These are phyloP conservation scores for Dryadula phaetusa DNA, from an alignment of 2,888 invertebrate species.

Conservation along the genomic window DNA sequence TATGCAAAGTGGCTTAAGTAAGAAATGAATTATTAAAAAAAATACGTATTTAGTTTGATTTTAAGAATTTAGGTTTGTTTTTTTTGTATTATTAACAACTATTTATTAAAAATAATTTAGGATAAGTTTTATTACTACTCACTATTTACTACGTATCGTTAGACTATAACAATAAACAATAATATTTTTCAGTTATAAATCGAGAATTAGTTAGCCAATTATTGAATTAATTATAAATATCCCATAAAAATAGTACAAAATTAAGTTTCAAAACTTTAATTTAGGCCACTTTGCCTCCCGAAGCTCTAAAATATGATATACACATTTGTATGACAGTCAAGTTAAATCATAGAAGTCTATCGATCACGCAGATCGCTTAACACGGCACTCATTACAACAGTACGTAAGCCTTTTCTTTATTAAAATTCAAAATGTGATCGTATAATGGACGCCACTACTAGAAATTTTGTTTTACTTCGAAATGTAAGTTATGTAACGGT, in stretches of 20 bases:
- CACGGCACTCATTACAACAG: conserved; percentile 23
- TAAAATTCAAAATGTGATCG: conserved; percentile 22
- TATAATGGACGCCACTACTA: conserved; percentile 16
- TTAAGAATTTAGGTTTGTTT: no score
- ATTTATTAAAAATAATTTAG: no score
- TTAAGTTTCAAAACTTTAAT: neutral
- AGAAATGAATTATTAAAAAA: neutral
- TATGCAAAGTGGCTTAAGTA: neutral
- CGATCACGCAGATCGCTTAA: conserved; percentile 34
- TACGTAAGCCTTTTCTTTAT: conserved; percentile 16
- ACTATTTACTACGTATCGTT: no score
- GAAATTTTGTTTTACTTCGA: conserved; percentile 14
- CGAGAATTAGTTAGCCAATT: neutral
- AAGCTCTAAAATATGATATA: neutral
- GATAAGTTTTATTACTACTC: no score
- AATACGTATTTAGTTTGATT: neutral
- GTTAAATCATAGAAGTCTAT: conserved; percentile 35
- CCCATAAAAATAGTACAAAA: neutral
- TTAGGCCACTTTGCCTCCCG: conserved; percentile 2
- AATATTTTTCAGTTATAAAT: no score
- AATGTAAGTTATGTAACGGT: conserved; percentile 6
- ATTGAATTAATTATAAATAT: neutral
- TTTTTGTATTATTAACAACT: no score
- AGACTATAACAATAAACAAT: no score
- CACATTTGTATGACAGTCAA: conserved; percentile 40